Percentiles rank a stretch among this genome's conserved stretches.
phyloP scores from a whole-genome alignment of 2,113 vertebrate genomes.

The Clarias gariepinus region DNA sequence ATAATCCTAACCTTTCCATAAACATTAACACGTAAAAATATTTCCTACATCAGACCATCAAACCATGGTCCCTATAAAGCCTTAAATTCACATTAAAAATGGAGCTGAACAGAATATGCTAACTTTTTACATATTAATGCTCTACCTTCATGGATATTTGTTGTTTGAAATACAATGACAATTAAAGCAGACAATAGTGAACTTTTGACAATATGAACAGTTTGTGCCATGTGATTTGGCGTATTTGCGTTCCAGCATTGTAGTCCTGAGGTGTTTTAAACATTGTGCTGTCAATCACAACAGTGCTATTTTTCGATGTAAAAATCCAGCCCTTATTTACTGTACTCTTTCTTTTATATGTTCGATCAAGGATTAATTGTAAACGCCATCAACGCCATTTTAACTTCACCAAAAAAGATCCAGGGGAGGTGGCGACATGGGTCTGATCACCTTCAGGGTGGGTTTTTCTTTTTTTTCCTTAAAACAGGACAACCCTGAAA shows the following conservation, averaged over 20 bases:
- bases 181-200: background rate
- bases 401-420: background rate
- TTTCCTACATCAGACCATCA: slow-evolving; percentile 28
- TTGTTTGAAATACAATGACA: background rate
- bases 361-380: background rate
- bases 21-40: slow-evolving; percentile 3
- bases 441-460: background rate
- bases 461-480: background rate
- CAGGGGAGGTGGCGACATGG: background rate
- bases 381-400: background rate
- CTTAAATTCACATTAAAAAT: slow-evolving; percentile 39
- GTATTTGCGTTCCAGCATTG: background rate
- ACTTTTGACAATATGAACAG: background rate
- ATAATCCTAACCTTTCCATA: slow-evolving; percentile 10
- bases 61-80: slow-evolving; percentile 31
- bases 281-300: background rate
- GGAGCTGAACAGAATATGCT: background rate
- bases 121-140: background rate
- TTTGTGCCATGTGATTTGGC: background rate
- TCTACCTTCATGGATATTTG: background rate
- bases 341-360: background rate
- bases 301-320: background rate
- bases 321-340: background rate
- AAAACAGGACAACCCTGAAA: too few species aligned
- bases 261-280: background rate